Conservation (phyloP, 2,113 vertebrate species). For the Eulemur rufifrons region DNA sequence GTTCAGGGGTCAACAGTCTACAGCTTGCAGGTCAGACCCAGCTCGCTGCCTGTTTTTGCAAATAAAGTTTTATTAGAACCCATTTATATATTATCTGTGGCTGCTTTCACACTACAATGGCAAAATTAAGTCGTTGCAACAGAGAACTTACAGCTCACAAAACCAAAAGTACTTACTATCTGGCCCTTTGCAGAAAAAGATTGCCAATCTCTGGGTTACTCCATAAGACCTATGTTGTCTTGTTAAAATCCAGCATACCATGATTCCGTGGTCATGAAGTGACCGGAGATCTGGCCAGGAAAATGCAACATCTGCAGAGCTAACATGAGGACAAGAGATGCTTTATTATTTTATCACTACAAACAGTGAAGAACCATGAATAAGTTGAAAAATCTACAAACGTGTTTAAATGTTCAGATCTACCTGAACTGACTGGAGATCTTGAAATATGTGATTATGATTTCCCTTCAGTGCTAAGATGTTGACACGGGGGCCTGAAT, state of each 20-base stretch:
- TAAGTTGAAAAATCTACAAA: not conserved
- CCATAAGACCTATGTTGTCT: not conserved
- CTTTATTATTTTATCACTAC: not conserved
- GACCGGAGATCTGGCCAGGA: not conserved
- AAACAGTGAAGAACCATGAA: not conserved
- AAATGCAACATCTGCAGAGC: not conserved
- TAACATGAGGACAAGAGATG: no score
- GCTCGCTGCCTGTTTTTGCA: not conserved
- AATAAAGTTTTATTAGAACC: not conserved
- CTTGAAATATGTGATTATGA: not conserved
- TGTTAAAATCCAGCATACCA: not conserved
- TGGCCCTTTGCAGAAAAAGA: not conserved
- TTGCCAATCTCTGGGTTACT: not conserved
- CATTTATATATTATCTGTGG: not conserved
- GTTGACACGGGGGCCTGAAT: not conserved
- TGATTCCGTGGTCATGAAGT: not conserved
- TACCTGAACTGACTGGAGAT: not conserved
- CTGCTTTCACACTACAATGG: not conserved
- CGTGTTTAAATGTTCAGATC: not conserved
- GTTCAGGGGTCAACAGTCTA: not conserved
- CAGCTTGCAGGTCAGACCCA: not conserved
- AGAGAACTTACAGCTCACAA: not conserved
- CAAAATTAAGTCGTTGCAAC: not conserved
- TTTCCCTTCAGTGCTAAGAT: not conserved
- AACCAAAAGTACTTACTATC: not conserved